Conservation (phyloP, 2,797 vertebrate species). For the Calcarius lapponicus region DNA sequence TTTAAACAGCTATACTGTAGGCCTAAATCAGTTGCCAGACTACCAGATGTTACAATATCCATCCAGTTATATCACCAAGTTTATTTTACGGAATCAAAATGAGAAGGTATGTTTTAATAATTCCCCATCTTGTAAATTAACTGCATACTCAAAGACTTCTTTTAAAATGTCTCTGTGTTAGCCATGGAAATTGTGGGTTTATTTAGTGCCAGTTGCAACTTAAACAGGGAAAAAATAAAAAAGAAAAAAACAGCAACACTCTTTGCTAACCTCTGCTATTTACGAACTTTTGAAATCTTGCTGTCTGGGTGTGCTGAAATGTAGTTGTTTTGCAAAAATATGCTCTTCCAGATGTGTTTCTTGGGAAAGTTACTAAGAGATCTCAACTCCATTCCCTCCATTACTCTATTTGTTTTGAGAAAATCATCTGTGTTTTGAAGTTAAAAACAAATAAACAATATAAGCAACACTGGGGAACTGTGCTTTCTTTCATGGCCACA, state of each 20-base stretch:
- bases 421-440: constrained; percentile 62
- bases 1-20: background rate
- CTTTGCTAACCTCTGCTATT: background rate
- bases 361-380: constrained; percentile 47
- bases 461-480: constrained; percentile 36
- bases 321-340: constrained; percentile 7
- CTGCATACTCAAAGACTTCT: background rate
- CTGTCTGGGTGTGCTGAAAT: background rate
- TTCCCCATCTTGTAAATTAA: background rate
- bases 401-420: constrained; percentile 56
- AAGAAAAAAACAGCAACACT: rapidly evolving
- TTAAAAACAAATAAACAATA: constrained; percentile 66
- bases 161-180: background rate
- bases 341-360: constrained; percentile 34
- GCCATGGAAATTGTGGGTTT: background rate
- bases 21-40: background rate
- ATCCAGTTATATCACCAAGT: background rate
- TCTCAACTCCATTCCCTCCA: constrained; percentile 7
- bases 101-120: background rate
- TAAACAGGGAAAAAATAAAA: background rate
- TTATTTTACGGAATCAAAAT: background rate
- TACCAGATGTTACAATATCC: background rate
- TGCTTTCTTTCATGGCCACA: constrained; percentile 46
- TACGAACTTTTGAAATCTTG: background rate
- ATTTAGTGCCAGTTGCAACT: background rate